A percentile compares a stretch with the other conserved stretches of the same genome.
phyloP scores from a whole-genome alignment of 1,140 invertebrate genomes.

The Bombus picipes region DNA sequence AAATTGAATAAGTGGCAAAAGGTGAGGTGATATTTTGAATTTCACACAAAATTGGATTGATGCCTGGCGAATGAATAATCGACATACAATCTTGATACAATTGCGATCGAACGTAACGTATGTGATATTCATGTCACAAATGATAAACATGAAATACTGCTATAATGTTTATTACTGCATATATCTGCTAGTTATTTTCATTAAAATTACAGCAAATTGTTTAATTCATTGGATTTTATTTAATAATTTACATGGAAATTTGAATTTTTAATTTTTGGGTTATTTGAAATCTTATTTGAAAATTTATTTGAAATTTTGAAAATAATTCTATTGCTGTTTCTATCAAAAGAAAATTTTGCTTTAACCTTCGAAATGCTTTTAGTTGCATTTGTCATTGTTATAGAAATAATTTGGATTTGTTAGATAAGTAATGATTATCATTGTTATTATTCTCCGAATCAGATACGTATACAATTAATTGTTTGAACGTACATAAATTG shows the following conservation, averaged over 20 bases:
- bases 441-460: background rate
- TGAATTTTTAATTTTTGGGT: background rate
- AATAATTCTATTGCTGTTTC: background rate
- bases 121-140: background rate
- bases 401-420: background rate
- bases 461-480: background rate
- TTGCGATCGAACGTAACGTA: background rate
- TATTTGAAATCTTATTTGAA: background rate
- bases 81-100: background rate
- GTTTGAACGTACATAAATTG: background rate
- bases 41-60: background rate
- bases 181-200: background rate
- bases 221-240: background rate
- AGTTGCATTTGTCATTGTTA: no score
- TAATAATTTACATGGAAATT: background rate
- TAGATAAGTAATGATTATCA: background rate
- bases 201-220: background rate
- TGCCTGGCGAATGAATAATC: conserved; percentile 23
- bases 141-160: background rate
- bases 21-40: conserved; percentile 28
- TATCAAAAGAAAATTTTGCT: background rate
- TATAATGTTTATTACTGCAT: background rate
- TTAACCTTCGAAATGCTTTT: no score
- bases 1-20: background rate
- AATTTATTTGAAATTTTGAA: background rate